These are phyloP conservation scores for Geotrupes spiniger DNA, from an alignment of 2,888 invertebrate genomes.

Conservation along the genomic window DNA sequence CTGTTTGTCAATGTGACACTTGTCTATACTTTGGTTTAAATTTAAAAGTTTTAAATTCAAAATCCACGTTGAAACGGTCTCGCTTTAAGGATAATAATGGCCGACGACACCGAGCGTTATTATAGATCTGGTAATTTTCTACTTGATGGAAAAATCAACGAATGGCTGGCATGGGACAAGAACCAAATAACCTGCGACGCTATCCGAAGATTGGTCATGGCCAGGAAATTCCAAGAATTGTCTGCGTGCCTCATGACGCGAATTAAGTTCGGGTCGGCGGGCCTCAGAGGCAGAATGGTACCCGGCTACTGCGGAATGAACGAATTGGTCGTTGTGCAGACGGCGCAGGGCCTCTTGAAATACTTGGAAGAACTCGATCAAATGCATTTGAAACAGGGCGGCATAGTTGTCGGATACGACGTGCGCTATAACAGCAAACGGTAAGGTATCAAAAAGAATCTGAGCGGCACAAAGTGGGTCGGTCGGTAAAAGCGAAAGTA, in stretches of 20 bases:
- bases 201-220: conserved; percentile 57
- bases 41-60: no score
- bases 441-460: conserved; percentile 48
- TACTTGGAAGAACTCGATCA: conserved; percentile 65
- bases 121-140: conserved; percentile 50
- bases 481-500: not conserved
- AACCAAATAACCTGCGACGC: conserved; percentile 65
- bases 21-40: no score
- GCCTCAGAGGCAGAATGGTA: conserved; percentile 88
- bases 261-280: conserved; percentile 89
- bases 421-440: conserved; percentile 88
- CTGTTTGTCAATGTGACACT: no score
- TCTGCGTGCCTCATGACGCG: conserved; percentile 64
- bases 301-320: conserved; percentile 94
- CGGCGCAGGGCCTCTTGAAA: conserved; percentile 82
- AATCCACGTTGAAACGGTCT: no score
- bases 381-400: conserved; percentile 59
- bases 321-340: conserved; percentile 92
- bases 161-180: conserved; percentile 76
- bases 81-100: no score
- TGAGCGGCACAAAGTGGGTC: not conserved
- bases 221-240: conserved; percentile 59
- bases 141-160: conserved; percentile 64
- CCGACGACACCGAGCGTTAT: not conserved
- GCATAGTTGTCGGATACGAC: conserved; percentile 88